Base-by-base conservation (phyloP, 2,888 invertebrate genomes). In the Torymus tubicola region DNA sequence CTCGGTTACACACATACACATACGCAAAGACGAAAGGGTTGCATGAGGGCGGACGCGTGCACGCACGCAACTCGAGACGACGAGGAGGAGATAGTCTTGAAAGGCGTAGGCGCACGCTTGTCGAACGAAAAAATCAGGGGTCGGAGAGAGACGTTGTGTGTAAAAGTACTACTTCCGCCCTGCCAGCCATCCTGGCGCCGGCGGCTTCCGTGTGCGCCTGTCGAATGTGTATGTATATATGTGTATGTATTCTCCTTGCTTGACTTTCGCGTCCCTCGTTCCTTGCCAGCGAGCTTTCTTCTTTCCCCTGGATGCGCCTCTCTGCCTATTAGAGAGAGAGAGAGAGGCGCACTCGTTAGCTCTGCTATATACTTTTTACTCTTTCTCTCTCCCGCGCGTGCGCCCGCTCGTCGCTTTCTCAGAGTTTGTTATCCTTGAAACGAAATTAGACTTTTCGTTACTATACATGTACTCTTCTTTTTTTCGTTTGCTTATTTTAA, bases 81-180 rank as follows among this genome's bases (percentile, higher is more conserved):
- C 42, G 42, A 42, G 2, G 5, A 5, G 5, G 31, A 58, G 61
- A 85, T 87, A 88, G 87, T 88, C 88, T 85, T 83, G 85, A 86
- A 69, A 69, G 63, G 63, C 65, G 69, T 57, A 53, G 58, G 55
- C 61, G 75, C 31, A 42, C 52, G 76, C 42, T 50, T 21, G 58
- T 67, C 24, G 55, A 63, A 60, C 42, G 53, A 53, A 50, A 63
- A 73, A 67, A 60, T 11, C 5, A 10, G 53, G 18, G 16, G 31
- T 1, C 31, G 52, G 11, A 13, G 78, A 70, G 63, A 67, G 82
- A 80, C 80, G 84, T 80, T 84, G 85, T 85, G 87, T 86, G 87
- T 88, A 88, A 89, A 89, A 89, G 89, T 88, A 88, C 89, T 86
- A 88, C 89, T 90, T 90, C 89, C 90, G 89, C 85, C 88, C 83